Base-by-base conservation (phyloP, 2,797 vertebrate species). In the Gallinago nigripennis region DNA sequence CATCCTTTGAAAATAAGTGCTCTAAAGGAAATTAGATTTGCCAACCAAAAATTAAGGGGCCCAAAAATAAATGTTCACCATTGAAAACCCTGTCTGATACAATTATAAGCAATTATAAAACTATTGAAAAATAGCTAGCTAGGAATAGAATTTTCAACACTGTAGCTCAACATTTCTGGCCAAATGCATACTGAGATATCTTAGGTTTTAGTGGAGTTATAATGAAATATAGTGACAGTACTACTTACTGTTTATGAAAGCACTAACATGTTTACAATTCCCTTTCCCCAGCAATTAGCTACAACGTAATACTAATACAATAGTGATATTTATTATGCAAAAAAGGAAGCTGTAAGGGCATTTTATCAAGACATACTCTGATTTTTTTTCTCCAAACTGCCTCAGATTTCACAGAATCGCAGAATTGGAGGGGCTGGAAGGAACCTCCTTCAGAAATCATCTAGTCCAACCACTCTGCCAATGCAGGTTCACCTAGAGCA, bases 191-290 rank as follows among this genome's bases (percentile, higher is more conserved):
- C 58, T 89, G 48, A 91, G 82, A 54, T 75, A 58, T 41, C 65
- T 65, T 65, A 63, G 46, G 71, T 71, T 70, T 94, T 97, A 95
- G 95, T 95, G 85, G 89, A 95, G 35, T 68, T 81, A 79, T 77
- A 97, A 86, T 90, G 45, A 97, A 85, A 83, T 79, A 84, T 57
- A 96, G 75, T 95, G 57, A 65, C 3, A 5, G 17, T 54, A 57
- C 71, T 68, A 58, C 45, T 78, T 79, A 35, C 41, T 78, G 72
- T 23, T 57, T 90, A 14, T 69, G 79, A 90, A 89, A 89, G 53
- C 41, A 83, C 24, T 83, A 37, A 82, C 88, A 87, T 92, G 19
- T 88, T 93, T 69, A 61, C 61, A 66, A 27, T 83, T 85, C 80
- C 57, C 50, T 83, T 89, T 92, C 82, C 78, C 57, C 80, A 76